Evolutionary conservation across 2,797 vertebrate species (phyloP).

Genomic region (Epinephelus malabaricus): DNA sequence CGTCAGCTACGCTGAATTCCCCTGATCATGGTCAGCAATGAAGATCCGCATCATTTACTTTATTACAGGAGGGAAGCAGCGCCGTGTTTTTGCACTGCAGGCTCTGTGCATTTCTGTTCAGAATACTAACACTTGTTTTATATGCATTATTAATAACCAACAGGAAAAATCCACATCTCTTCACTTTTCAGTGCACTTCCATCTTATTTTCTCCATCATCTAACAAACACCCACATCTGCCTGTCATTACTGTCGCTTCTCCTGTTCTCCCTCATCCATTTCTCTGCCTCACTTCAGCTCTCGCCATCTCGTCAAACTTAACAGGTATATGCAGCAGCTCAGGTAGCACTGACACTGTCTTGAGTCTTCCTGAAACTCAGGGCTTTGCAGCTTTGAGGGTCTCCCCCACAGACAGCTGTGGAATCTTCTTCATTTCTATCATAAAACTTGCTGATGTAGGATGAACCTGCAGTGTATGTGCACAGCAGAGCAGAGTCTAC

Average conservation of each 20-base stretch:
- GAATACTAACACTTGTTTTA: slow-evolving; percentile 55
- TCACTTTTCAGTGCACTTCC: slow-evolving; percentile 34
- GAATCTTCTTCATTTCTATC: slow-evolving; percentile 34
- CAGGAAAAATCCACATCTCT: slow-evolving; percentile 32
- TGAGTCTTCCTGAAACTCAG: slow-evolving; percentile 17
- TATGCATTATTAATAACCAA: slow-evolving; percentile 58
- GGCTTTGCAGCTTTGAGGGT: slow-evolving; percentile 47
- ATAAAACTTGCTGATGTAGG: slow-evolving; percentile 41
- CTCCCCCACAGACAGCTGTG: slow-evolving; percentile 37
- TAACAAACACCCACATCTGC: slow-evolving; percentile 59
- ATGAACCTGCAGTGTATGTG: slow-evolving; percentile 45
- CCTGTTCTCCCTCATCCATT: slow-evolving; percentile 15
- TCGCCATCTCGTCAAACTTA: slow-evolving; percentile 31
- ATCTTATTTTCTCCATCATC: slow-evolving; percentile 47
- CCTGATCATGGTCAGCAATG: slow-evolving; percentile 50
- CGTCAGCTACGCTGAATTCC: slow-evolving; percentile 45
- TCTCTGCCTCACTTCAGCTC: slow-evolving; percentile 23
- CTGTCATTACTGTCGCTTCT: slow-evolving; percentile 34
- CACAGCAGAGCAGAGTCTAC: slow-evolving; percentile 37
- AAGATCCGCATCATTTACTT: slow-evolving; percentile 65
- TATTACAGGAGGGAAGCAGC: slow-evolving; percentile 47
- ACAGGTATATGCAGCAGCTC: slow-evolving; percentile 34
- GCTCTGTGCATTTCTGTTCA: slow-evolving; percentile 39
- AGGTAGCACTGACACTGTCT: slow-evolving; percentile 13
- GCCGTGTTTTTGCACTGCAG: slow-evolving; percentile 32